phyloP scores from a whole-genome alignment of 2,888 invertebrate genomes.

The Ptilodon capucinus region DNA sequence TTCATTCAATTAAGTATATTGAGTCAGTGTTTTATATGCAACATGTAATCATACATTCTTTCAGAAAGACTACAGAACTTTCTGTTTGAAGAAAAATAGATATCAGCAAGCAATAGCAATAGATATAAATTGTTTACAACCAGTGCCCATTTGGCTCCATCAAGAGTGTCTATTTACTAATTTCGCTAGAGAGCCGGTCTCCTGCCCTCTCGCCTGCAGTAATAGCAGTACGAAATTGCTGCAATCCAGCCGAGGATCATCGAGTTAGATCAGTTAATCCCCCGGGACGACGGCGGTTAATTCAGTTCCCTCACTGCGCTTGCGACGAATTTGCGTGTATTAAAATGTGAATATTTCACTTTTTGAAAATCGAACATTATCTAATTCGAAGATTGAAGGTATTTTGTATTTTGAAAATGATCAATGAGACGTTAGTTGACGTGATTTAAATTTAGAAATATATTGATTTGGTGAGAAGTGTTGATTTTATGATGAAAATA shows the following conservation, averaged over 20 bases:
- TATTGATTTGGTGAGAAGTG: neutral
- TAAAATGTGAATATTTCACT: slow-evolving; percentile 11
- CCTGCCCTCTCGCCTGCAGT: slow-evolving; percentile 68
- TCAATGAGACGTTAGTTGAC: neutral
- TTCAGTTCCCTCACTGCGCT: slow-evolving; percentile 47
- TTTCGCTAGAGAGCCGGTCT: slow-evolving; percentile 66
- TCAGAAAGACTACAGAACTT: too few relatives aligned
- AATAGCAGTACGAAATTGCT: slow-evolving; percentile 70
- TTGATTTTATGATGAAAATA: slow-evolving; percentile 58
- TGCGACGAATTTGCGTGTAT: slow-evolving; percentile 44
- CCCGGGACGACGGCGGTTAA: slow-evolving; percentile 43
- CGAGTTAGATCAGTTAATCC: slow-evolving; percentile 67
- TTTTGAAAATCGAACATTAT: slow-evolving; percentile 12
- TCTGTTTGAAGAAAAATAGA: too few relatives aligned
- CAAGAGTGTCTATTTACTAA: slow-evolving; percentile 61
- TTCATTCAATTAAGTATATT: too few relatives aligned
- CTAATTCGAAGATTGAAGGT: too few relatives aligned
- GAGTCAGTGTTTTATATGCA: too few relatives aligned
- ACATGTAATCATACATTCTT: too few relatives aligned
- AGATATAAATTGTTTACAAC: slow-evolving; percentile 15
- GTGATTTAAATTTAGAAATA: slow-evolving; percentile 12
- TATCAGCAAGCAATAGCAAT: neutral
- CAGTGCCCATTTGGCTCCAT: slow-evolving; percentile 35
- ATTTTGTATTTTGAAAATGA: neutral
- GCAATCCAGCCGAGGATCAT: slow-evolving; percentile 68